Evolutionary conservation across 64 coral and sea anemone genomes (phyloP), one percentile per base, ranked within the genome.

Genomic region (Dendronephthya gigantea): DNA sequence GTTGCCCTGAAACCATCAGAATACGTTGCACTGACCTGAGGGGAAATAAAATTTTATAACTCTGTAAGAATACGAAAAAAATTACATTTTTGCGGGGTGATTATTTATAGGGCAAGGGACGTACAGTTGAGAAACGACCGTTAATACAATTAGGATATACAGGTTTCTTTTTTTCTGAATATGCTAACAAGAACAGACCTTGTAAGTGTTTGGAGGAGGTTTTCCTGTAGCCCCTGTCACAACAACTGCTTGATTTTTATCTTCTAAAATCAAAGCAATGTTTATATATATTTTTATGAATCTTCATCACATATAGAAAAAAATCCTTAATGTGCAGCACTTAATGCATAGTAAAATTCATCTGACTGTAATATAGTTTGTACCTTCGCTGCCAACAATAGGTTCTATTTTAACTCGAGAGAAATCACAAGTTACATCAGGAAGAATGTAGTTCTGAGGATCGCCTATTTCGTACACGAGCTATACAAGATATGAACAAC

Each of bases 391-490:
- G 93, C 95, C 95, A 58, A 98, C 85, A 29, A 98, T 87, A 32
- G 89, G 87, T 90, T 93, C 89, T 86, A 98, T 84, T 49, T 85
- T 87, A 3, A 93, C 92, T 91, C 91, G 86, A 25, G 95, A 91
- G 39, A 98, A 98, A 23, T 98, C 90, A 90, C 95, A 98, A 35
- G 81, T 84, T 7, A 98, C 95, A 82, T 98, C 95, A 59, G 95
- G 95, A 11, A 98, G 82, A 70, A 93, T 90, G 50, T 98, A 98
- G 9, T 89, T 82, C n/a, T 87, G 83, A 30, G 95, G 95, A 82
- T 98, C 95, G n/a, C 92, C 95, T 62, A 98, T 91, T 68, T 98
- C 95, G 47, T 98, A 98, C 55, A 98, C 88, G 50, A 98, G 48
- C 95, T 98, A 48, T n/a, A n/a, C n/a, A n/a, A 12, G 37, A 79